A percentile compares a stretch with the other conserved stretches of the same genome.
phyloP scores from a whole-genome alignment of 2,888 invertebrate species.

The Clitarchus hookeri region DNA sequence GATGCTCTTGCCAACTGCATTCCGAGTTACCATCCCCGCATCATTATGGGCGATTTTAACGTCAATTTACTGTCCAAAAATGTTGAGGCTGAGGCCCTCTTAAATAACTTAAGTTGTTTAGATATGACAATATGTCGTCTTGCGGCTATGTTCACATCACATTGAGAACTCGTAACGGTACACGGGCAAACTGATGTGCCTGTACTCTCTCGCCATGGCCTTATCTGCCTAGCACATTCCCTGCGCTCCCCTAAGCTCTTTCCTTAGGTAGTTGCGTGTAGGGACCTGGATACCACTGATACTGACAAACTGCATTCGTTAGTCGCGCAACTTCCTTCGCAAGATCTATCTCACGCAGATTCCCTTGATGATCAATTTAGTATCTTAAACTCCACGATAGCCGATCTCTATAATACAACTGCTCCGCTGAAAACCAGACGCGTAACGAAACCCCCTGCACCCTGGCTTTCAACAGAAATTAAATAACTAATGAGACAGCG shows the following conservation, averaged over 20 bases:
- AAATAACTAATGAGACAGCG: too few relatives aligned
- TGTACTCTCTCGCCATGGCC: neutral
- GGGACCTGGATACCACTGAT: neutral
- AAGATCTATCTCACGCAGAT: too few relatives aligned
- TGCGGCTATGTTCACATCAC: neutral
- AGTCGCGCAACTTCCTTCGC: too few relatives aligned
- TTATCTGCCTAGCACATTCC: neutral
- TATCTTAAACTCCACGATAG: too few relatives aligned
- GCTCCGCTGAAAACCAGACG: too few relatives aligned
- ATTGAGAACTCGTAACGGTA: neutral
- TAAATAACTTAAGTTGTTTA: neutral
- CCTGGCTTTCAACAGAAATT: too few relatives aligned
- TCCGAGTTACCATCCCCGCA: neutral
- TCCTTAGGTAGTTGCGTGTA: neutral
- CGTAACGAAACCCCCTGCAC: too few relatives aligned
- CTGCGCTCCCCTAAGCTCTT: neutral
- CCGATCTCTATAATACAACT: too few relatives aligned
- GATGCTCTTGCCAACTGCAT: neutral
- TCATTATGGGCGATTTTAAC: neutral
- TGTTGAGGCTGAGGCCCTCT: neutral
- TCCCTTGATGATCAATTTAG: too few relatives aligned
- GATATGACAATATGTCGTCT: neutral
- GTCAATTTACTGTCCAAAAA: neutral
- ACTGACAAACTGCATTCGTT: too few relatives aligned
- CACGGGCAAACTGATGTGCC: neutral